A percentile compares a stretch with the other conserved stretches of the same genome.
Conservation (phyloP, 2,888 invertebrate genomes). For the Orchesella flavescens region DNA sequence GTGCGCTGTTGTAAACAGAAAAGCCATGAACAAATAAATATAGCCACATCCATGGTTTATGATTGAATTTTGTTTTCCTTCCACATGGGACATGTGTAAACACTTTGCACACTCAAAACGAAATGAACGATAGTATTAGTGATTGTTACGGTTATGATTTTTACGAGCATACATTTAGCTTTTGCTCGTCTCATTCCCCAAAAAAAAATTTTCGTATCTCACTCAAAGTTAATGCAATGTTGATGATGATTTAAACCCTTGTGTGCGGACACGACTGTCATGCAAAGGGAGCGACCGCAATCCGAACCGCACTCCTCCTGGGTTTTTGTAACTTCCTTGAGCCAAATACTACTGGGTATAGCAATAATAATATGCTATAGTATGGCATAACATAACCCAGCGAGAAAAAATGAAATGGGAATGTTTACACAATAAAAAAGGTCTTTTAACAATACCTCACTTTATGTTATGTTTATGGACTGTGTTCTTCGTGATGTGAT, state of each 20-base stretch:
- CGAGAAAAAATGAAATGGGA: not conserved
- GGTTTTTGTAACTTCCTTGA: too few species aligned
- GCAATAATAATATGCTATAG: too few species aligned
- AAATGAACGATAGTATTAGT: not conserved
- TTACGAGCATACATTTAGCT: not conserved
- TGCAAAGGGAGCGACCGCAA: too few species aligned
- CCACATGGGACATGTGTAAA: not conserved
- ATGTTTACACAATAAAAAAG: conserved; percentile 18
- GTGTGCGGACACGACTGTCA: too few species aligned
- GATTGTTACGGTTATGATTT: conserved; percentile 10
- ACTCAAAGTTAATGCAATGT: not conserved
- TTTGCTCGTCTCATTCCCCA: not conserved
- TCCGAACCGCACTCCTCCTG: too few species aligned
- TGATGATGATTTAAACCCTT: not conserved
- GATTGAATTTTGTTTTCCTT: too few species aligned
- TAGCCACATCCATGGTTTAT: too few species aligned
- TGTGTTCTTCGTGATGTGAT: conserved; percentile 3
- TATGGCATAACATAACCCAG: too few species aligned
- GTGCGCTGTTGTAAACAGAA: too few species aligned
- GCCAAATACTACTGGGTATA: too few species aligned
- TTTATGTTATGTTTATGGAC: not conserved
- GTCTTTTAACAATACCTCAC: conserved; percentile 17
- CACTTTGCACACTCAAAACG: not conserved
- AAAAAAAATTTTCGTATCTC: not conserved
- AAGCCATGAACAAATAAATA: too few species aligned